Percentiles rank a stretch among this genome's conserved stretches.
phyloP scores from a whole-genome alignment of 2,797 vertebrate species.

The Nyctalus aviator region DNA sequence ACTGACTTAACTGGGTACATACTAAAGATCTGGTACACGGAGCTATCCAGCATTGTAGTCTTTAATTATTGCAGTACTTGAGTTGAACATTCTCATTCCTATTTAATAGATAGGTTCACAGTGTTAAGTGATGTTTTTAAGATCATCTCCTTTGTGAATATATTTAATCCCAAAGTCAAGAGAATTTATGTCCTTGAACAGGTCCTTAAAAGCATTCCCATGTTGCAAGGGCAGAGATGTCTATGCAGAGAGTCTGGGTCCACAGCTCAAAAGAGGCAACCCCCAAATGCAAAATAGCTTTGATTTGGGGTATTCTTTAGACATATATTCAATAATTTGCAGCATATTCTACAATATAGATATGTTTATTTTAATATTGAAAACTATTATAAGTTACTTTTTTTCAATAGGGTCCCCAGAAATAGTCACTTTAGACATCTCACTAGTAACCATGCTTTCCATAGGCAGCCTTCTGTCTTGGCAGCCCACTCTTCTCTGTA shows the following conservation, averaged over 20 bases:
- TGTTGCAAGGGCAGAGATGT: neutral
- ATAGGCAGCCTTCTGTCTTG: neutral
- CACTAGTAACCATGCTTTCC: neutral
- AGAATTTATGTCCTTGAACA: neutral
- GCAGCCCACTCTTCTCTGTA: neutral
- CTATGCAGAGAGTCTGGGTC: neutral
- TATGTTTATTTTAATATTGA: neutral
- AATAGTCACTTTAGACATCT: neutral
- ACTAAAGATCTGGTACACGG: neutral
- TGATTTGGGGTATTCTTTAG: neutral
- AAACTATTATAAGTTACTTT: neutral
- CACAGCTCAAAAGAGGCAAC: neutral
- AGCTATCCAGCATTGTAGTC: neutral
- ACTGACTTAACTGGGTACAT: slow-evolving; percentile 54
- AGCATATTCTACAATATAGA: neutral
- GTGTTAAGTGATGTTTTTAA: neutral
- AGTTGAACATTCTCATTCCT: neutral
- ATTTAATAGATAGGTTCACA: neutral
- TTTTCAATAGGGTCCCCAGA: neutral
- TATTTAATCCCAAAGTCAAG: neutral
- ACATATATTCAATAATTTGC: neutral
- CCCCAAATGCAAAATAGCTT: neutral
- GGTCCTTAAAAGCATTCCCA: neutral
- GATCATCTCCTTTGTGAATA: neutral
- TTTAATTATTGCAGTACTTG: neutral